Evolutionary conservation across 2,113 vertebrate species (phyloP).

Genomic region (Ceyx melanurus): DNA sequence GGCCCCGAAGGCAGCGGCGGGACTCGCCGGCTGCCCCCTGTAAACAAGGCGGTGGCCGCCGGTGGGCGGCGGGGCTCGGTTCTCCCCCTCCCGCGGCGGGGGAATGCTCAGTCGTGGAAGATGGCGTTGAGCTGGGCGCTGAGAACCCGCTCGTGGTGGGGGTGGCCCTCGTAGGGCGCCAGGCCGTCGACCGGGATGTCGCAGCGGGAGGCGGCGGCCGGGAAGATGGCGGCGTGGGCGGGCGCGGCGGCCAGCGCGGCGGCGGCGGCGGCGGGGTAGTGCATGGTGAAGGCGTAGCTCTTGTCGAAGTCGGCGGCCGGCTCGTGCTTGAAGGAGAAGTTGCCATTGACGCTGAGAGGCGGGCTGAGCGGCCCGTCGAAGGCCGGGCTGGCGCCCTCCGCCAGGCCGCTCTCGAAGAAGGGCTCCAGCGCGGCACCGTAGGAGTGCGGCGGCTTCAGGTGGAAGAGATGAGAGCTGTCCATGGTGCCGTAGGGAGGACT

Average conservation of each 20-base stretch:
- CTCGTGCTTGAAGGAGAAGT: slow-evolving; percentile 98
- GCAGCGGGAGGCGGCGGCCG: slow-evolving; percentile 80
- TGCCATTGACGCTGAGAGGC: slow-evolving; percentile 95
- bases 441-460: slow-evolving; percentile 84
- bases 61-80: slow-evolving; percentile 49
- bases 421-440: slow-evolving; percentile 86
- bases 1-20: slow-evolving; percentile 78
- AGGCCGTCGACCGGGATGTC: slow-evolving; percentile 90
- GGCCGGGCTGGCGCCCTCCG: slow-evolving; percentile 87
- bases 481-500: slow-evolving; percentile 96
- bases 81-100: slow-evolving; percentile 31
- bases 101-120: slow-evolving; percentile 90
- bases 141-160: slow-evolving; percentile 93
- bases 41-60: slow-evolving; percentile 75
- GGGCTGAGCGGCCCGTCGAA: slow-evolving; percentile 96
- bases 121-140: slow-evolving; percentile 95
- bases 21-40: slow-evolving; percentile 69
- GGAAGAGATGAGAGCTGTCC: slow-evolving; percentile 97
- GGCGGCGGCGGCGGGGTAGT: slow-evolving; percentile 80
- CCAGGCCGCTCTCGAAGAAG: slow-evolving; percentile 90
- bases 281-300: slow-evolving; percentile 91
- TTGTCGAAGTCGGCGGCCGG: slow-evolving; percentile 88
- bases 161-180: slow-evolving; percentile 91
- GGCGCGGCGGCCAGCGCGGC: slow-evolving; percentile 74
- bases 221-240: slow-evolving; percentile 80